phyloP scores from a whole-genome alignment of 2,888 invertebrate species.

The Lacanobia oleracea region DNA sequence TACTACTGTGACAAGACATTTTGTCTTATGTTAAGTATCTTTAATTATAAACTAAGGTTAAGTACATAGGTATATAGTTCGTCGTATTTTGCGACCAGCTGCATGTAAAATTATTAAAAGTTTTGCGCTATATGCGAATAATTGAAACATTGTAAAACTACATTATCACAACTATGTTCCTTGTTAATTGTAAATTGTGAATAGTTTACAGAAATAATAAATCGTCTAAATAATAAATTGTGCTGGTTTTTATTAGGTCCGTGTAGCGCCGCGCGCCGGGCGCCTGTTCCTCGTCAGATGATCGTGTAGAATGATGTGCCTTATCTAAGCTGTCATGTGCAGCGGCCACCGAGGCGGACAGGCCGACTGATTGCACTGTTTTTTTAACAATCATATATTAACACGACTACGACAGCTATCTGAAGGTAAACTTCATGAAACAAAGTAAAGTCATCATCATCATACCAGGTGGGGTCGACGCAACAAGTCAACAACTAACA shows the following conservation, averaged over 20 bases:
- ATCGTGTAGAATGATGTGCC: conserved; percentile 44
- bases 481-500: too few relatives aligned
- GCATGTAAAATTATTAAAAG: neutral
- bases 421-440: too few relatives aligned
- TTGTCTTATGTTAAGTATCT: too few relatives aligned
- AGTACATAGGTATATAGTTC: too few relatives aligned
- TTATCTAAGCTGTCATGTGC: conserved; percentile 26
- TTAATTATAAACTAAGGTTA: too few relatives aligned
- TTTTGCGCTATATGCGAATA: neutral
- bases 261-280: neutral
- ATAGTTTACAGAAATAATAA: conserved; percentile 41
- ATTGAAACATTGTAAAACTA: neutral
- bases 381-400: neutral
- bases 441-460: too few relatives aligned
- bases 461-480: too few relatives aligned
- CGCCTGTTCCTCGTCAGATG: conserved; percentile 39
- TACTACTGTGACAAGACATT: neutral
- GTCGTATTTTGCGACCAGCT: neutral
- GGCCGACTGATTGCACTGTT: neutral
- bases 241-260: conserved; percentile 31
- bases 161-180: conserved; percentile 19
- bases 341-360: neutral
- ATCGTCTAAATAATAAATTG: conserved; percentile 23
- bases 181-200: conserved; percentile 34
- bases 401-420: too few relatives aligned